phyloP scores from a whole-genome alignment of 2,888 invertebrate species.

The Sinelater perroti region DNA sequence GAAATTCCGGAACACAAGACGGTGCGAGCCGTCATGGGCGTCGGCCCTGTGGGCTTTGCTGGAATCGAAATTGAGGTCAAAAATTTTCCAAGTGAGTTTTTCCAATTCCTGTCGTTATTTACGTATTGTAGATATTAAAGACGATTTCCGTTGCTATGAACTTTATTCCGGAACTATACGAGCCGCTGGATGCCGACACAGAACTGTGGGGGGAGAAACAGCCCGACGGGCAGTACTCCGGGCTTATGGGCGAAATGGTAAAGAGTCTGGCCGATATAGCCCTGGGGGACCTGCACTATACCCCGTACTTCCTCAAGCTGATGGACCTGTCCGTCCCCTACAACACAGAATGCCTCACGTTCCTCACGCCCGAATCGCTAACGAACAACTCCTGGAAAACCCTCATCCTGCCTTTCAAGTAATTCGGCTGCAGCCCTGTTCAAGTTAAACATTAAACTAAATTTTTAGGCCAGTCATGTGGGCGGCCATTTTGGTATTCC shows the following conservation, averaged over 20 bases:
- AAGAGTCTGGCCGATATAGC: slow-evolving; percentile 75
- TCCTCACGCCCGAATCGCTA: slow-evolving; percentile 82
- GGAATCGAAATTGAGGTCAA: slow-evolving; percentile 77
- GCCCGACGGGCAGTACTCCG: slow-evolving; percentile 73
- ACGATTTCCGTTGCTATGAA: slow-evolving; percentile 75
- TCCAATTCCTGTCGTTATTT: too few relatives aligned
- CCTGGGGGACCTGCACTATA: slow-evolving; percentile 81
- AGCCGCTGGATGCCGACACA: slow-evolving; percentile 66
- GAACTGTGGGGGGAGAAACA: slow-evolving; percentile 75
- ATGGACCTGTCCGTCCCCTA: slow-evolving; percentile 82
- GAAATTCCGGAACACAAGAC: slow-evolving; percentile 43
- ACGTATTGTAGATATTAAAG: slow-evolving; percentile 67
- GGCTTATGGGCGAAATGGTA: slow-evolving; percentile 78
- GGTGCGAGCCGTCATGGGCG: slow-evolving; percentile 40
- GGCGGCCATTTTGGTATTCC: slow-evolving; percentile 74
- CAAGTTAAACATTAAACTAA: neutral
- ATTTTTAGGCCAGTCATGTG: slow-evolving; percentile 69
- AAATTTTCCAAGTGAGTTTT: neutral
- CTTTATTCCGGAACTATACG: slow-evolving; percentile 74
- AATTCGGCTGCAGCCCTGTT: slow-evolving; percentile 49
- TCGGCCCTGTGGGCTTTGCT: slow-evolving; percentile 54
- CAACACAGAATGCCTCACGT: slow-evolving; percentile 84
- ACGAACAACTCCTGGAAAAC: slow-evolving; percentile 87
- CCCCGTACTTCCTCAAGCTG: slow-evolving; percentile 70
- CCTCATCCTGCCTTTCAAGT: slow-evolving; percentile 82